Percentiles rank a stretch among this genome's conserved stretches.
phyloP scores from a whole-genome alignment of 2,888 invertebrate genomes.

The Drosophila borealis region DNA sequence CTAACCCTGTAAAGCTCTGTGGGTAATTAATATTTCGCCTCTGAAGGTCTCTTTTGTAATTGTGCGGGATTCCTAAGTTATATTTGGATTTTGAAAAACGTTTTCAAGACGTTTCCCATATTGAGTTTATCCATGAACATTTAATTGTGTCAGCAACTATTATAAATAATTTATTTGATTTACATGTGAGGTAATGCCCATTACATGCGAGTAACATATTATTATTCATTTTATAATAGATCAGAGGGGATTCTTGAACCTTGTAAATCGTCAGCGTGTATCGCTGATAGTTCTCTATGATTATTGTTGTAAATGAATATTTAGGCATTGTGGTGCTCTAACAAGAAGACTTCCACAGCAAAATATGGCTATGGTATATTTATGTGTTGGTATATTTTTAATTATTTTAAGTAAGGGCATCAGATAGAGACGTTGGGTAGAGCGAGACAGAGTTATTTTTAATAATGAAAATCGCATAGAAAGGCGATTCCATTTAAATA shows the following conservation, averaged over 20 bases:
- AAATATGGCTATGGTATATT: no score
- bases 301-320: no score
- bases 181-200: background rate
- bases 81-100: background rate
- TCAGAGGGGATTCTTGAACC: no score
- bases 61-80: slow-evolving; percentile 30
- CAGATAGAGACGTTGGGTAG: background rate
- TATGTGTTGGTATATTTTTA: no score
- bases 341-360: no score
- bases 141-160: slow-evolving; percentile 22
- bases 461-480: background rate
- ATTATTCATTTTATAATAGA: background rate
- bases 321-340: no score
- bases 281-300: no score
- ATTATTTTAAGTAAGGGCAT: background rate
- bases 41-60: slow-evolving; percentile 45
- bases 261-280: no score
- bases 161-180: slow-evolving; percentile 15
- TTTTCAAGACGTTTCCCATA: slow-evolving; percentile 8
- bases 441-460: background rate
- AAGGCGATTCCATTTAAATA: background rate
- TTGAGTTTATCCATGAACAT: background rate
- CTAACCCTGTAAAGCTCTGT: slow-evolving; percentile 22
- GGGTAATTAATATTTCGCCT: slow-evolving; percentile 23
- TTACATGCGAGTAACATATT: background rate